These are phyloP conservation scores for Platycheirus albimanus DNA, from an alignment of 2,888 invertebrate species.

Conservation along the genomic window DNA sequence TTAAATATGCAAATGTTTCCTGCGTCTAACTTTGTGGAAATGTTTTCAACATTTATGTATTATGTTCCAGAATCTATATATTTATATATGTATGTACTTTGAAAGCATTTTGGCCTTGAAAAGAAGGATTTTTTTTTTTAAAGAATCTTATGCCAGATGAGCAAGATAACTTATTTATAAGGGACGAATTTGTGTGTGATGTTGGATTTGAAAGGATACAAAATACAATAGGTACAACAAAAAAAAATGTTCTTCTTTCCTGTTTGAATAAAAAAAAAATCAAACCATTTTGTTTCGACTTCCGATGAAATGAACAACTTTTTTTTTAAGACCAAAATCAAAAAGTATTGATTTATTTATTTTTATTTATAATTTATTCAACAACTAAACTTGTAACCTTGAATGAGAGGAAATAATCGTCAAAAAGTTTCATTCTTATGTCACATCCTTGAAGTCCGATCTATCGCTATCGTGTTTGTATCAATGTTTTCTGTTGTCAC, in stretches of 20 bases:
- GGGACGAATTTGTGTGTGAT: neutral
- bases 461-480: neutral
- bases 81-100: no score
- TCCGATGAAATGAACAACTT: neutral
- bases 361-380: conserved; percentile 5
- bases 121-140: neutral
- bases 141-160: conserved; percentile 21
- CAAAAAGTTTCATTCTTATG: neutral
- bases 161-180: conserved; percentile 17
- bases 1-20: conserved; percentile 24
- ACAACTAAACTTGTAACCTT: neutral
- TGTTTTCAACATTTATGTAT: conserved; percentile 22
- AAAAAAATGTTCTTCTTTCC: neutral
- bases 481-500: neutral
- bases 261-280: neutral
- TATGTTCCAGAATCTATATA: no score
- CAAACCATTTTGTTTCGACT: neutral
- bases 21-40: neutral
- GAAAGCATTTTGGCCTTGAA: no score
- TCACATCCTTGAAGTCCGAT: conserved; percentile 1
- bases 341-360: neutral
- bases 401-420: neutral
- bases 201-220: no score
- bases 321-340: no score
- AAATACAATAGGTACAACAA: no score